These are phyloP conservation scores for Tetragonula clypearis DNA, from an alignment of 1,140 invertebrate genomes.

Conservation along the genomic window DNA sequence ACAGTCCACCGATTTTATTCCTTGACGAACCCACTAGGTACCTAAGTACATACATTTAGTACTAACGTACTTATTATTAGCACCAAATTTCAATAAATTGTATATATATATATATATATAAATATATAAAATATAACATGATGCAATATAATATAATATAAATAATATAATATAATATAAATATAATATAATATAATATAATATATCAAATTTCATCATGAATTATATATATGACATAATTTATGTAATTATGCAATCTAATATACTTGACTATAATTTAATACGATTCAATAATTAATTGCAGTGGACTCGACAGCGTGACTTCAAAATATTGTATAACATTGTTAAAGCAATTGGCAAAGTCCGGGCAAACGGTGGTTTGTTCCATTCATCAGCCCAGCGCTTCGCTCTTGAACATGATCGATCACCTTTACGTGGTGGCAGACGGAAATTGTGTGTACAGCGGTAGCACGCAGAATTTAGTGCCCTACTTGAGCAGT, in stretches of 20 bases:
- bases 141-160: no score
- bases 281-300: slow-evolving; percentile 43
- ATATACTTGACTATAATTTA: no score
- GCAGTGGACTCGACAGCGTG: slow-evolving; percentile 92
- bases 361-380: slow-evolving; percentile 90
- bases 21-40: slow-evolving; percentile 97
- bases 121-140: no score
- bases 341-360: slow-evolving; percentile 88
- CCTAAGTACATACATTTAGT: background rate
- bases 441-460: slow-evolving; percentile 92
- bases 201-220: no score
- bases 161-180: no score
- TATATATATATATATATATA: no score
- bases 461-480: slow-evolving; percentile 86
- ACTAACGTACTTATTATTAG: background rate
- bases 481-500: slow-evolving; percentile 90
- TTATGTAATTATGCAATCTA: no score
- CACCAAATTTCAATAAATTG: background rate
- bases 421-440: slow-evolving; percentile 94
- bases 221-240: no score
- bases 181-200: no score
- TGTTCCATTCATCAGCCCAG: slow-evolving; percentile 97
- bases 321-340: slow-evolving; percentile 92
- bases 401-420: slow-evolving; percentile 92
- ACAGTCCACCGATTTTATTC: slow-evolving; percentile 95